Conservation (phyloP, 2,888 invertebrate genomes). For the Philonicus albiceps region DNA sequence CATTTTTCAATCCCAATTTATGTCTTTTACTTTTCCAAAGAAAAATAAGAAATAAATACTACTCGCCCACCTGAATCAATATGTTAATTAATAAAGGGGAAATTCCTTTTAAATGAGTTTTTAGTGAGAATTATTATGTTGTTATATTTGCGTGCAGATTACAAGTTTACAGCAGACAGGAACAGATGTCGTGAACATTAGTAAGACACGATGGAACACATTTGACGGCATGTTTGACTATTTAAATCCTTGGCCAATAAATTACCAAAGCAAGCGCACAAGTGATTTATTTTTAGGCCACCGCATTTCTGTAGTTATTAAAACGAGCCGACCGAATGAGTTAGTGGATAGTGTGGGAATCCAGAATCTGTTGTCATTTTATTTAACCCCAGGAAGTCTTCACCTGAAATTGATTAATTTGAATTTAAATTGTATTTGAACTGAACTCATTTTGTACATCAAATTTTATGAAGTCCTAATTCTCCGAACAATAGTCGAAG, state of each 20-base stretch:
- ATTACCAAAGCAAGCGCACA: conserved; percentile 12
- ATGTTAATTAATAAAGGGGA: neutral
- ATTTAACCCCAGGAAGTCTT: neutral
- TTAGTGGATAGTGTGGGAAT: neutral
- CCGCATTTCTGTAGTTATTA: neutral
- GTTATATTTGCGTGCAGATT: neutral
- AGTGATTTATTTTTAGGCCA: conserved; percentile 28
- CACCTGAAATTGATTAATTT: neutral
- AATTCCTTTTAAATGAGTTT: neutral
- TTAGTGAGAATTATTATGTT: neutral
- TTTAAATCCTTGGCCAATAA: conserved; percentile 37
- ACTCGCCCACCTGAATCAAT: neutral
- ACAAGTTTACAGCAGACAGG: conserved; percentile 1
- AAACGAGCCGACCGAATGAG: neutral
- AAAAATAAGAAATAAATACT: no score
- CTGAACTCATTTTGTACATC: neutral
- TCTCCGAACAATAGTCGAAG: neutral
- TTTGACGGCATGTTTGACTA: conserved; percentile 36
- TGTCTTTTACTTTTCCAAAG: no score
- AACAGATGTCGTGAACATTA: conserved; percentile 28
- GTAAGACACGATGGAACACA: conserved; percentile 18
- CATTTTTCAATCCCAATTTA: no score
- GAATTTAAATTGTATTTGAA: neutral
- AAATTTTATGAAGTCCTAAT: neutral
- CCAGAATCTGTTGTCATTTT: neutral